phyloP scores from a whole-genome alignment of 1,140 invertebrate species.

The Rhyacophila brunnea region DNA sequence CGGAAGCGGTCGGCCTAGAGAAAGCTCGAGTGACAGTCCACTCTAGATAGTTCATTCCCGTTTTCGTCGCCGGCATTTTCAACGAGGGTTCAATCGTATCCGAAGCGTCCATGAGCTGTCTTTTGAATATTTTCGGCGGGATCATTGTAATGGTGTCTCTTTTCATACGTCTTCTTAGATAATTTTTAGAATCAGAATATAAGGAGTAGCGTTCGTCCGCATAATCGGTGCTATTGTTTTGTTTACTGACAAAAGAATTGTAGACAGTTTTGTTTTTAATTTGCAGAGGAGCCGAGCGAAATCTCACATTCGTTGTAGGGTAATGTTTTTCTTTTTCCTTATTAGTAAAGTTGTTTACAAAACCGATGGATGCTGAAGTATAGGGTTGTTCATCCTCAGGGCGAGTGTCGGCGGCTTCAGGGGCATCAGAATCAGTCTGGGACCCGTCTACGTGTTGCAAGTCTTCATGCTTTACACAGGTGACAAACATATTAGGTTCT shows the following conservation, averaged over 20 bases:
- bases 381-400: too few relatives aligned
- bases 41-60: background rate
- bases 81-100: constrained; percentile 6
- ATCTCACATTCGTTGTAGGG: background rate
- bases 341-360: background rate
- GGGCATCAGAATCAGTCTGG: too few relatives aligned
- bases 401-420: too few relatives aligned
- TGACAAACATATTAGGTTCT: too few relatives aligned
- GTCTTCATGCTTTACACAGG: too few relatives aligned
- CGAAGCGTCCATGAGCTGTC: constrained; percentile 11
- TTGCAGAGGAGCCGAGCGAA: constrained; percentile 1
- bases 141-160: constrained; percentile 12
- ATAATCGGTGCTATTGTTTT: background rate
- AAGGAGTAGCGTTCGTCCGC: constrained; percentile 9
- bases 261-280: constrained; percentile 1
- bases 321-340: background rate
- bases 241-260: background rate
- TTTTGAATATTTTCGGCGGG: constrained; percentile 12
- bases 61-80: constrained; percentile 2
- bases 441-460: too few relatives aligned
- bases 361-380: background rate
- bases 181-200: constrained; percentile 3
- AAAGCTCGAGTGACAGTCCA: constrained; percentile 1
- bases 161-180: background rate
- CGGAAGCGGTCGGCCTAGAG: background rate